A percentile compares a stretch with the other conserved stretches of the same genome.
Conservation (phyloP, 53 echinoderm and acorn worm genomes). For the Patiria pectinifera region DNA sequence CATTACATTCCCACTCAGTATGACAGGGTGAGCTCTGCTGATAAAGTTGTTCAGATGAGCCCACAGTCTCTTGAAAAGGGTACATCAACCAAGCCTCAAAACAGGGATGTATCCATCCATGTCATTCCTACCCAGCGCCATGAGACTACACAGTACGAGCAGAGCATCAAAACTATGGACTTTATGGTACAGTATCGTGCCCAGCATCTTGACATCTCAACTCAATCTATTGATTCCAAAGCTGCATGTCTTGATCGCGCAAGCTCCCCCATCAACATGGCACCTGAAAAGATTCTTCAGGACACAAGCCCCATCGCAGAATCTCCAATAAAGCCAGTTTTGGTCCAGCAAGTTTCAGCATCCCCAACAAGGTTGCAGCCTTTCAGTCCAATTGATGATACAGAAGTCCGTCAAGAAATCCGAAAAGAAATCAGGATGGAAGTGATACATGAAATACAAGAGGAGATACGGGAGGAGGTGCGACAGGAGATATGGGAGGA, state of each 20-base stretch:
- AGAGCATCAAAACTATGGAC: conserved; percentile 37
- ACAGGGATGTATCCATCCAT: conserved; percentile 31
- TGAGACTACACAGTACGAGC: conserved; percentile 42
- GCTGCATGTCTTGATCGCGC: conserved; percentile 20
- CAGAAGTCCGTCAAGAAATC: conserved; percentile 63
- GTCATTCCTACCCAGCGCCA: conserved; percentile 36
- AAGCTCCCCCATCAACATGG: conserved; percentile 44
- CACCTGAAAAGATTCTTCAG: not conserved
- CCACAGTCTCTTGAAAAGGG: conserved; percentile 37
- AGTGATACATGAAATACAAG: conserved; percentile 56
- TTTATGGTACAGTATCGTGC: conserved; percentile 49
- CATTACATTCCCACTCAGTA: conserved; percentile 48
- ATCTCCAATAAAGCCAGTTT: conserved; percentile 10
- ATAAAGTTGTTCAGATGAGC: conserved; percentile 25
- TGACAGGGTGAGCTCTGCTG: conserved; percentile 23
- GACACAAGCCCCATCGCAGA: conserved; percentile 4
- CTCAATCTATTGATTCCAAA: conserved; percentile 33
- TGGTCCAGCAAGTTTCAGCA: conserved; percentile 44
- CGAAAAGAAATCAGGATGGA: conserved; percentile 67
- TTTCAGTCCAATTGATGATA: conserved; percentile 4
- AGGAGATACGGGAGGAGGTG: conserved; percentile 65
- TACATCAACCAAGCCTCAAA: conserved; percentile 31
- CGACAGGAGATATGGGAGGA: conserved; percentile 48
- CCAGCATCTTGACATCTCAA: conserved; percentile 32
- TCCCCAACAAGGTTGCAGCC: conserved; percentile 15